These are phyloP conservation scores for Siniperca scherzeri DNA, from an alignment of 2,797 vertebrate species.

Conservation along the genomic window DNA sequence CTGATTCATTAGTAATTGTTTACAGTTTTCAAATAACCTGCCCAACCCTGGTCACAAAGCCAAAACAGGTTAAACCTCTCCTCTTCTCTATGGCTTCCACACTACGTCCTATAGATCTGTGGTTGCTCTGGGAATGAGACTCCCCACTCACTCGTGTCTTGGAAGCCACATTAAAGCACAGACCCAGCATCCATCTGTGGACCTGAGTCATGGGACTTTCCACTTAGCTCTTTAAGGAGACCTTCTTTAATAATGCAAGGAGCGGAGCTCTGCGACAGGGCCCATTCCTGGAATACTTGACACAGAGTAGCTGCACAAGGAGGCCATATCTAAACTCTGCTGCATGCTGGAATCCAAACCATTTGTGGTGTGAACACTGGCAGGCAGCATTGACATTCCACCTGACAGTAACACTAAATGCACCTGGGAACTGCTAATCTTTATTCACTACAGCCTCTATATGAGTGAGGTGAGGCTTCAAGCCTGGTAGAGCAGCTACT, in stretches of 20 bases:
- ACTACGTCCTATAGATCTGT: neutral
- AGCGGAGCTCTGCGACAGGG: conserved; percentile 36
- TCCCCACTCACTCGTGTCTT: neutral
- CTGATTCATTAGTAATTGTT: neutral
- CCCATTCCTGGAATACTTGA: conserved; percentile 73
- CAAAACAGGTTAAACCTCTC: neutral
- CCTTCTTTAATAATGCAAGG: conserved; percentile 59
- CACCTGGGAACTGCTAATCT: conserved; percentile 45
- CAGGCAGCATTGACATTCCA: conserved; percentile 40
- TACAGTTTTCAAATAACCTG: neutral
- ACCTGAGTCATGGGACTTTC: conserved; percentile 48
- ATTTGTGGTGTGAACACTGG: conserved; percentile 18
- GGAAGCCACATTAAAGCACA: neutral
- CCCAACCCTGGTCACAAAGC: neutral
- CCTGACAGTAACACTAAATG: conserved; percentile 11
- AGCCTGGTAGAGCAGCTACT: conserved; percentile 8
- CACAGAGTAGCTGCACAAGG: conserved; percentile 8
- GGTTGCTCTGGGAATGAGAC: neutral
- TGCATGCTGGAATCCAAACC: conserved; percentile 53
- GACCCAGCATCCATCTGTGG: conserved; percentile 21
- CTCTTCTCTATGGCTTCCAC: neutral
- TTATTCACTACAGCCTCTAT: neutral
- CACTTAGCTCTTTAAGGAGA: conserved; percentile 20
- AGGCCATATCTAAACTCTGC: conserved; percentile 20
- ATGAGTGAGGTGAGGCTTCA: conserved; percentile 17